Percentiles rank a stretch among this genome's conserved stretches.
Evolutionary conservation across 2,797 vertebrate genomes (phyloP).

Genomic region (Squalus acanthias): DNA sequence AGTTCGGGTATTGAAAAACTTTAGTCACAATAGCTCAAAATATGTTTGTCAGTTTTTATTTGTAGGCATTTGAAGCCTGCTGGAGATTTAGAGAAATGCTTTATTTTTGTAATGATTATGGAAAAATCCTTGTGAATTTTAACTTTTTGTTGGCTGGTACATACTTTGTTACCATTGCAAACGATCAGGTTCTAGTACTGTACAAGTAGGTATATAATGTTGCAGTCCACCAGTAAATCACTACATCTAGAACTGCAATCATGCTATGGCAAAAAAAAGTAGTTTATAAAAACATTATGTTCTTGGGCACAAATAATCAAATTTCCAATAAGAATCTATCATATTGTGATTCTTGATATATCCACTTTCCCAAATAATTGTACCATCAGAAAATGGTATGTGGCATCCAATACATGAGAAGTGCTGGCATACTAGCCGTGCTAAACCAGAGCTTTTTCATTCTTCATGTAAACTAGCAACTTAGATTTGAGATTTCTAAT

Average conservation of each 20-base stretch:
- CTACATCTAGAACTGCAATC: background rate
- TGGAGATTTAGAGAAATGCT: background rate
- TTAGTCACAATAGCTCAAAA: background rate
- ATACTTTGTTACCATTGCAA: slow-evolving; percentile 11
- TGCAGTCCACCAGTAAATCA: background rate
- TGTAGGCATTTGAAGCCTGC: background rate
- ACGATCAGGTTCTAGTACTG: background rate
- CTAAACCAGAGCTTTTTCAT: background rate
- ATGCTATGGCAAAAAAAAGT: background rate
- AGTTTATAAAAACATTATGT: background rate
- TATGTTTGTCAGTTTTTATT: background rate
- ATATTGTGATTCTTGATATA: background rate
- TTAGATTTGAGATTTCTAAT: background rate
- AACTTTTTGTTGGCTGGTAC: background rate
- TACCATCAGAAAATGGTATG: background rate
- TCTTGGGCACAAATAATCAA: background rate
- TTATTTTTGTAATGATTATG: slow-evolving; percentile 35
- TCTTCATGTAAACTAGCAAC: background rate
- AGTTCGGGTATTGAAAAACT: background rate
- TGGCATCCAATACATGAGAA: background rate
- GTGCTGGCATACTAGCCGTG: background rate
- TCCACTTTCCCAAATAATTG: background rate
- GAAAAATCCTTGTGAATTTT: slow-evolving; percentile 9
- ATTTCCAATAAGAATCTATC: background rate
- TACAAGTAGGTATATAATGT: background rate